phyloP scores from a whole-genome alignment of 2,888 invertebrate genomes.

The Papilio demoleus region DNA sequence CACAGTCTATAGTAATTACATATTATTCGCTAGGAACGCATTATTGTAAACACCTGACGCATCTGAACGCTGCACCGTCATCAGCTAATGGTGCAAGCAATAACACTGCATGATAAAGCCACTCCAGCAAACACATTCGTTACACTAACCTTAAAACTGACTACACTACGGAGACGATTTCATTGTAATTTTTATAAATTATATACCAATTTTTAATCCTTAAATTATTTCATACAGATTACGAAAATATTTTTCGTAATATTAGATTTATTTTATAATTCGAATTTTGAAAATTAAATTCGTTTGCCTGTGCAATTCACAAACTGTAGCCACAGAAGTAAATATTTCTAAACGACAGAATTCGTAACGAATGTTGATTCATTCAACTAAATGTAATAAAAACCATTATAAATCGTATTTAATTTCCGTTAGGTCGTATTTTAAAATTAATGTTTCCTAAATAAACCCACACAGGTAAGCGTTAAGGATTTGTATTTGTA shows the following conservation, averaged over 20 bases:
- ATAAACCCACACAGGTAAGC: background rate
- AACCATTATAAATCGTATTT: background rate
- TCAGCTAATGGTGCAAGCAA: slow-evolving; percentile 29
- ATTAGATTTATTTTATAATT: no score
- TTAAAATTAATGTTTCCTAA: slow-evolving; percentile 11
- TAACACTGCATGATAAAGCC: slow-evolving; percentile 29
- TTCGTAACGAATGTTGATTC: slow-evolving; percentile 3
- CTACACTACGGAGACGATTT: background rate
- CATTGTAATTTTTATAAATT: background rate
- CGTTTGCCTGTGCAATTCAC: background rate
- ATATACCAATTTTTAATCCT: no score
- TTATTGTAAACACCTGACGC: slow-evolving; percentile 34
- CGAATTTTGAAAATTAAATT: background rate
- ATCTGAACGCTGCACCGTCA: slow-evolving; percentile 26
- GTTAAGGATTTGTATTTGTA: background rate
- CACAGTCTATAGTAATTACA: background rate
- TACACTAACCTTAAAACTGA: slow-evolving; percentile 8
- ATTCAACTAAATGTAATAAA: background rate
- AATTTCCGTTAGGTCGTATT: slow-evolving; percentile 19
- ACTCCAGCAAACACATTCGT: background rate
- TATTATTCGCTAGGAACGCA: slow-evolving; percentile 26
- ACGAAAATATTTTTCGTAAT: no score
- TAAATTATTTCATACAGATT: no score
- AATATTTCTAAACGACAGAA: background rate
- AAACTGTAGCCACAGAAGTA: slow-evolving; percentile 2